phyloP scores from a whole-genome alignment of 2,888 invertebrate species.

The Cheiracanthium punctorium region DNA sequence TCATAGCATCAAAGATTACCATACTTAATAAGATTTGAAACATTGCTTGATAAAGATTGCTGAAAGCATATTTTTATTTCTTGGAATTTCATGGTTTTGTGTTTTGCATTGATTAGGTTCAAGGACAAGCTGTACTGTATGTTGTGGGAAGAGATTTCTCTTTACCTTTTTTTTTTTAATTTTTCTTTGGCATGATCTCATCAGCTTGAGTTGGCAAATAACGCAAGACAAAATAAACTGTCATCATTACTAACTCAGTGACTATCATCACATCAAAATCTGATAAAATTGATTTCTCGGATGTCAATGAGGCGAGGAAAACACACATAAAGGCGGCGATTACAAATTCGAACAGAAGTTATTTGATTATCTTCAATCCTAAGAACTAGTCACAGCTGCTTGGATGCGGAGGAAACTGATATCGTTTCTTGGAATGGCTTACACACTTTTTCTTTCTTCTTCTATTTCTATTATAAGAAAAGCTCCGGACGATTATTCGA shows the following conservation, averaged over 20 bases:
- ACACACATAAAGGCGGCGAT: slow-evolving; percentile 29
- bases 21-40: too few relatives aligned
- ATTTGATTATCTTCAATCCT: slow-evolving; percentile 22
- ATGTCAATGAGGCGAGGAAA: slow-evolving; percentile 22
- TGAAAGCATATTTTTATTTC: too few relatives aligned
- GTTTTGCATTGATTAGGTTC: neutral
- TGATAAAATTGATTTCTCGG: slow-evolving; percentile 27
- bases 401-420: neutral
- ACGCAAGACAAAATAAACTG: slow-evolving; percentile 31
- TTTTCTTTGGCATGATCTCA: neutral
- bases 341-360: slow-evolving; percentile 33
- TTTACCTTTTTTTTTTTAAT: too few relatives aligned
- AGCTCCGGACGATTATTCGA: neutral
- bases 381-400: neutral
- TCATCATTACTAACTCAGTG: slow-evolving; percentile 34
- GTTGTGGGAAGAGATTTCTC: too few relatives aligned
- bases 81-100: neutral
- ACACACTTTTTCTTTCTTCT: neutral
- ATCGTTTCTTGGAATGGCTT: neutral
- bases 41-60: too few relatives aligned
- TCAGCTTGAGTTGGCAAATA: neutral
- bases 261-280: slow-evolving; percentile 54
- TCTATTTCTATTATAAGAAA: slow-evolving; percentile 9
- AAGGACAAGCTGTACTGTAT: neutral
- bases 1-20: too few relatives aligned